These are phyloP conservation scores for Protonibea diacanthus DNA, from an alignment of 2,797 vertebrate genomes.

Conservation along the genomic window DNA sequence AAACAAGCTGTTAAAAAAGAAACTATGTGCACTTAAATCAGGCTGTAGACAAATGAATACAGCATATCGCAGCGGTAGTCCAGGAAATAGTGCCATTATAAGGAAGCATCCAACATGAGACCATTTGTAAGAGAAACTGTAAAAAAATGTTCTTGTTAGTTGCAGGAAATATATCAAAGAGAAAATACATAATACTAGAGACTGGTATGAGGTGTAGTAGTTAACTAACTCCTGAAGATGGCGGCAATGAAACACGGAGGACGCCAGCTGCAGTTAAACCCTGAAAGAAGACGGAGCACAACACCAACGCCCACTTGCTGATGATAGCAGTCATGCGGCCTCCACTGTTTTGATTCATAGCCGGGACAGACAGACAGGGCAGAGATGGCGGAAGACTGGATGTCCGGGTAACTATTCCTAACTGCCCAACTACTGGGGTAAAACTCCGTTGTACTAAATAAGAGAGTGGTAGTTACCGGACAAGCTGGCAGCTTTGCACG, in stretches of 20 bases:
- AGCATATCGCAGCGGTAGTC: too few relatives aligned
- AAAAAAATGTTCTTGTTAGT: too few relatives aligned
- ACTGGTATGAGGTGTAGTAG: neutral
- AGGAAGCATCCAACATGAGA: too few relatives aligned
- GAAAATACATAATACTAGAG: too few relatives aligned
- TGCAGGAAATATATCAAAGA: too few relatives aligned
- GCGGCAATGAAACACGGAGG: neutral
- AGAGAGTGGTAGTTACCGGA: neutral
- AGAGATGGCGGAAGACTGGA: slow-evolving; percentile 64
- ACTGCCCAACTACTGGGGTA: neutral
- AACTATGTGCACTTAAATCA: too few relatives aligned
- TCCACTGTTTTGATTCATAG: slow-evolving; percentile 63
- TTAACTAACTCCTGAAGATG: neutral
- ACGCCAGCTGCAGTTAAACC: fast-evolving
- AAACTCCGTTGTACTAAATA: neutral
- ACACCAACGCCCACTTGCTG: slow-evolving; percentile 57
- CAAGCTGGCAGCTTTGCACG: slow-evolving; percentile 62
- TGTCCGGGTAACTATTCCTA: slow-evolving; percentile 26
- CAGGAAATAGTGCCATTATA: too few relatives aligned
- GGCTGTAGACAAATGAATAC: too few relatives aligned
- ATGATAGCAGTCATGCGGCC: slow-evolving; percentile 60
- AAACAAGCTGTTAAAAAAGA: too few relatives aligned
- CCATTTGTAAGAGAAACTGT: too few relatives aligned
- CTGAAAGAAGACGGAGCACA: neutral
- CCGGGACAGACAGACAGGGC: slow-evolving; percentile 23